Percentiles rank a stretch among this genome's conserved stretches.
phyloP scores from a whole-genome alignment of 2,888 invertebrate genomes.

The Spatulosminthurus flaviceps region DNA sequence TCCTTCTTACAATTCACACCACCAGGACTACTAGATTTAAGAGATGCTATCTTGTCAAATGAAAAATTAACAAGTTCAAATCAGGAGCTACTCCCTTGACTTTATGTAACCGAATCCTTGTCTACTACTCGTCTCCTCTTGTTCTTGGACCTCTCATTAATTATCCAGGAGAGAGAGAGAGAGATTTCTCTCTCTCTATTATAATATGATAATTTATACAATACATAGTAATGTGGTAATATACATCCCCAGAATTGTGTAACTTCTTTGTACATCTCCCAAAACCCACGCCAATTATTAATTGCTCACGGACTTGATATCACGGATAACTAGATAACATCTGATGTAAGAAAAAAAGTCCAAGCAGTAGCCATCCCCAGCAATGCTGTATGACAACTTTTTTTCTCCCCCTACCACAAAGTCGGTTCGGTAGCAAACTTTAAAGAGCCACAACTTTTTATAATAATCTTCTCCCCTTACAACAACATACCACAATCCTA shows the following conservation, averaged over 20 bases:
- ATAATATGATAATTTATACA: neutral
- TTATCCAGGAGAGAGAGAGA: neutral
- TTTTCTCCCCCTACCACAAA: neutral
- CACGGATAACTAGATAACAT: neutral
- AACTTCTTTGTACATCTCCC: neutral
- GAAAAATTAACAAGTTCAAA: neutral
- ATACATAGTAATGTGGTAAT: neutral
- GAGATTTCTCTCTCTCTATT: too few relatives aligned
- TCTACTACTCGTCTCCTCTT: neutral
- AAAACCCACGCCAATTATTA: neutral
- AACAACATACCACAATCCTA: neutral
- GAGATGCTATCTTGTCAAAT: neutral
- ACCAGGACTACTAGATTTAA: neutral
- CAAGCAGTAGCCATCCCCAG: too few relatives aligned
- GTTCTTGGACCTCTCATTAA: neutral
- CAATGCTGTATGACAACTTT: conserved; percentile 18
- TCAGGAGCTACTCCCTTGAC: neutral
- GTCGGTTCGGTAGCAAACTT: neutral
- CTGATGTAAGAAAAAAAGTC: neutral
- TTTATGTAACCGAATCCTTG: conserved; percentile 14
- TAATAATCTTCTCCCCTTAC: neutral
- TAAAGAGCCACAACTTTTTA: neutral
- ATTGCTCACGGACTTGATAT: neutral
- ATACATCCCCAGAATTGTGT: too few relatives aligned
- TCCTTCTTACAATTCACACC: neutral